Base-by-base conservation (phyloP, 2,888 invertebrate species). In the Galeruca laticollis region DNA sequence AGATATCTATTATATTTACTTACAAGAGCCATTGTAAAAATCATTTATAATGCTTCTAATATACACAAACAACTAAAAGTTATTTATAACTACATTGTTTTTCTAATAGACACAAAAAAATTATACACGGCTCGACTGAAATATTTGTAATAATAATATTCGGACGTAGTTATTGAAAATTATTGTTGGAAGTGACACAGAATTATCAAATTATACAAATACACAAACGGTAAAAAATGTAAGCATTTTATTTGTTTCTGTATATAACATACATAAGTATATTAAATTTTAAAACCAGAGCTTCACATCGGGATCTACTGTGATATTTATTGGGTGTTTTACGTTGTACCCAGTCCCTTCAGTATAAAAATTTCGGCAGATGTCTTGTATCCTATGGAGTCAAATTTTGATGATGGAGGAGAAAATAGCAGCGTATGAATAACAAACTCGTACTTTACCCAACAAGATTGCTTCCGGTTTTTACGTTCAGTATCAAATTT, bases 391-490 rank as follows among this genome's bases (percentile, higher is more conserved):
- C 26, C 52, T 21, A 52, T 10, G 21, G 52, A 52, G 52, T 52
- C 5, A 21, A 52, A 52, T 52, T 52, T 2, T 21, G 52, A 26
- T 52, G 52, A 52, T 52, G 52, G 11, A 10, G 21, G 3, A 13
- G 52, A 26, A 52, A 52, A 52, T 52, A 52, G 26, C 21, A 21
- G 21, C 13, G n/a, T 52, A 52, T 52, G 49, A 15, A 49, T 18
- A 52, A 52, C 52, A 13, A 21, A 13, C 9, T 52, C 26, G 26
- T 52, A 52, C 52, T 21, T 52, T 51, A 18, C 21, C 1, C 52
- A 15, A 52, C 52, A 26, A 52, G 26, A 52, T 52, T 52, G 52
- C 52, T 52, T 52, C 52, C n/a, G 52, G 26, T 52, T 51, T 47
- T 52, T 52, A 52, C 21, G 52, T 13, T 52, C 15, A 13, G 26